Percentiles rank a stretch among this genome's conserved stretches.
Evolutionary conservation across 2,888 invertebrate genomes (phyloP).

Genomic region (Pyrochroa serraticornis): DNA sequence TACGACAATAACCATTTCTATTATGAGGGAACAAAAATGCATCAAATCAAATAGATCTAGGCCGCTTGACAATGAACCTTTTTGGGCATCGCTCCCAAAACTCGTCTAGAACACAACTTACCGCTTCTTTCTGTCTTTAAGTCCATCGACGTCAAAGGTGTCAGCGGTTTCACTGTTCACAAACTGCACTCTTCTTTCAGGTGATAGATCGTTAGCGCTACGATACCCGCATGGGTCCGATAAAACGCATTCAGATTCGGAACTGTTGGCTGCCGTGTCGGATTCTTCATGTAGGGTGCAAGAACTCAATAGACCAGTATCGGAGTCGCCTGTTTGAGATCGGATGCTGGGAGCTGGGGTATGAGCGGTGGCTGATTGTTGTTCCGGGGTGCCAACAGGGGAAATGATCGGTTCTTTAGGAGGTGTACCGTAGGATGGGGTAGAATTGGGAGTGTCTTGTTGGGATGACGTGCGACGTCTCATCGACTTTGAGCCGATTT

Average conservation of each 20-base stretch:
- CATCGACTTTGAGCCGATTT: conserved; percentile 64
- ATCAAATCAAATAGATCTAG: too few relatives aligned
- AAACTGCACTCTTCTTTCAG: conserved; percentile 62
- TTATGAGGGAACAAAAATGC: too few relatives aligned
- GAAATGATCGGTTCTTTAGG: conserved; percentile 34
- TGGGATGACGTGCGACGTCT: conserved; percentile 56
- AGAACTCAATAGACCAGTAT: conserved; percentile 35
- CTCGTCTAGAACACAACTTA: conserved; percentile 37
- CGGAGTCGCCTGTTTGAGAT: conserved; percentile 32
- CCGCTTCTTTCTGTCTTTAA: conserved; percentile 59
- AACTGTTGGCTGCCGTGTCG: conserved; percentile 47
- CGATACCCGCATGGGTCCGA: conserved; percentile 54
- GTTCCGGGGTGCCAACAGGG: conserved; percentile 29
- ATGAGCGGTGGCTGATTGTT: conserved; percentile 24
- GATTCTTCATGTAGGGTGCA: conserved; percentile 45
- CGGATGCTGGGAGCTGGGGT: conserved; percentile 35
- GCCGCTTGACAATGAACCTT: background rate
- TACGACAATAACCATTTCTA: too few relatives aligned
- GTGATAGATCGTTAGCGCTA: conserved; percentile 44
- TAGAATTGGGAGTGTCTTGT: conserved; percentile 33
- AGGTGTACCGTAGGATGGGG: conserved; percentile 32
- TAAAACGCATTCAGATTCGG: conserved; percentile 56
- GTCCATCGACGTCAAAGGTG: conserved; percentile 46
- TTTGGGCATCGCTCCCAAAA: background rate
- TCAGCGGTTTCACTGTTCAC: conserved; percentile 55